phyloP scores from a whole-genome alignment of 1,140 invertebrate species.

The Drosophila virilis region DNA sequence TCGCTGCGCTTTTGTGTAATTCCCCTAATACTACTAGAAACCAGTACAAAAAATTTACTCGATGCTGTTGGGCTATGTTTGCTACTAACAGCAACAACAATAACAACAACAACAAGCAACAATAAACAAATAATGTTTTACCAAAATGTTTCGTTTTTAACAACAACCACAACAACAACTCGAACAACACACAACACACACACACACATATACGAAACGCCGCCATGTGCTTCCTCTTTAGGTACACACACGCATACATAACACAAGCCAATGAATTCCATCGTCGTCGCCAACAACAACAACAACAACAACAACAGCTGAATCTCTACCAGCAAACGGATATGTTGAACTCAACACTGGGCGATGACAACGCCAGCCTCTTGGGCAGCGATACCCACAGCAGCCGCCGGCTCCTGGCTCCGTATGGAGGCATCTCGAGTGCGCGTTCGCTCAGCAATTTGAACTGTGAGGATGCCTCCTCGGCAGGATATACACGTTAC shows the following conservation, averaged over 20 bases:
- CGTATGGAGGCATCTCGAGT: constrained; percentile 38
- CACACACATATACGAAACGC: constrained; percentile 27
- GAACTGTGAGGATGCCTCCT: constrained; percentile 44
- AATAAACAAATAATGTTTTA: constrained; percentile 20
- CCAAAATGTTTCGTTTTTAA: constrained; percentile 63
- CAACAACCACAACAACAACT: constrained; percentile 46
- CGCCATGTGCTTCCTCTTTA: constrained; percentile 62
- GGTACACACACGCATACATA: constrained; percentile 84
- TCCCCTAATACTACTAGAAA: constrained; percentile 8
- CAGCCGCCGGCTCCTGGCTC: constrained; percentile 33
- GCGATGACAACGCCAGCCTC: constrained; percentile 62
- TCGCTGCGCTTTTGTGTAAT: constrained; percentile 44
- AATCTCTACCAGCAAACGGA: constrained; percentile 57
- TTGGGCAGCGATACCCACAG: constrained; percentile 55
- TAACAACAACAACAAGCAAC: constrained; percentile 6
- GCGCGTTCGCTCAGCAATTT: constrained; percentile 72
- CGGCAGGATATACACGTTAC: constrained; percentile 40
- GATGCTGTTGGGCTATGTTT: constrained; percentile 32
- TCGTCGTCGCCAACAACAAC: constrained; percentile 75
- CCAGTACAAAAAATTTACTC: neutral
- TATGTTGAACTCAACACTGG: constrained; percentile 63
- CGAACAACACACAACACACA: constrained; percentile 26
- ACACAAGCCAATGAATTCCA: constrained; percentile 83
- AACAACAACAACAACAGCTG: constrained; percentile 49
- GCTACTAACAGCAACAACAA: constrained; percentile 38